Evolutionary conservation across 1,140 invertebrate species (phyloP).

Genomic region (Cepaea nemoralis): DNA sequence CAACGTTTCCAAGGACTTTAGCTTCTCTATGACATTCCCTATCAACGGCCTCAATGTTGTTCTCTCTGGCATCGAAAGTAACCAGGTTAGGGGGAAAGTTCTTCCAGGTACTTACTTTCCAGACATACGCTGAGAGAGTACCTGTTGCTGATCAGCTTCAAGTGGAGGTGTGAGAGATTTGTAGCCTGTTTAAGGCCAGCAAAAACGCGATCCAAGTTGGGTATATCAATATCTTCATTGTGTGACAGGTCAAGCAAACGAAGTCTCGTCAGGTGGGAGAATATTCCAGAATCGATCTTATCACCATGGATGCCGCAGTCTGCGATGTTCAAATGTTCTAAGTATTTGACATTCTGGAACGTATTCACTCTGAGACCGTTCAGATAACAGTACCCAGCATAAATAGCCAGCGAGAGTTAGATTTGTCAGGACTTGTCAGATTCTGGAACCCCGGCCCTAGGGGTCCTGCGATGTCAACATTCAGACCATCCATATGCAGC

Average conservation of each 20-base stretch:
- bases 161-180: neutral
- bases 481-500: neutral
- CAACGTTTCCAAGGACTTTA: neutral
- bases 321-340: neutral
- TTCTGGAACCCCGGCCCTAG: neutral
- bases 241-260: neutral
- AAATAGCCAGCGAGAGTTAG: neutral
- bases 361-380: neutral
- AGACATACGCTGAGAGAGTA: constrained; percentile 1
- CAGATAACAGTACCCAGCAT: neutral
- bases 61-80: neutral
- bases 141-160: neutral
- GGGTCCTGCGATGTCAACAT: neutral
- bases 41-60: constrained; percentile 8
- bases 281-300: neutral
- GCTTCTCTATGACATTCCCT: neutral
- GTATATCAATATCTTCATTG: constrained; percentile 20
- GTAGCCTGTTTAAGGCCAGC: neutral
- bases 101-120: neutral
- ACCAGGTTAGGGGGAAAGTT: neutral
- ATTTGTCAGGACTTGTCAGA: neutral
- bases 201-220: neutral
- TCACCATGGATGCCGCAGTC: neutral
- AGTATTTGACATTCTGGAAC: neutral
- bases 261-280: neutral